These are phyloP conservation scores for Formica aserva DNA, from an alignment of 2,888 invertebrate genomes.

Conservation along the genomic window DNA sequence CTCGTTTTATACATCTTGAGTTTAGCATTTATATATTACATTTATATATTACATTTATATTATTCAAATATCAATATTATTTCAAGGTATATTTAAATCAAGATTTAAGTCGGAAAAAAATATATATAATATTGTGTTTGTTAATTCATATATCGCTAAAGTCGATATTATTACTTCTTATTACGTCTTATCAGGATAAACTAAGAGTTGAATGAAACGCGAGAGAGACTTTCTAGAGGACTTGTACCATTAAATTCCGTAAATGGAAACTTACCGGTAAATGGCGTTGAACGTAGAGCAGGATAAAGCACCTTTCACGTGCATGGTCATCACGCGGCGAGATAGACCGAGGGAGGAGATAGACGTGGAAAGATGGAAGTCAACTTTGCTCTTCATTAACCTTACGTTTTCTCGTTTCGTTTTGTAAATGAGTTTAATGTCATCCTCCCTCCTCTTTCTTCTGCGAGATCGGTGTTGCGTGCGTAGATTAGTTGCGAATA, in stretches of 20 bases:
- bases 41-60: slow-evolving; percentile 1
- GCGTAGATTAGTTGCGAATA: slow-evolving; percentile 25
- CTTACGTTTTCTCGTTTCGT: slow-evolving; percentile 26
- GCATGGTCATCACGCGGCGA: slow-evolving; percentile 58
- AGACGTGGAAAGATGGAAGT: slow-evolving; percentile 53
- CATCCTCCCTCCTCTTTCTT: neutral
- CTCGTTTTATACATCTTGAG: neutral
- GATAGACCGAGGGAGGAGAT: slow-evolving; percentile 28
- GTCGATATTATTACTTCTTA: slow-evolving; percentile 13
- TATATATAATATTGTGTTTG: neutral
- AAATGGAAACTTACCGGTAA: slow-evolving; percentile 79
- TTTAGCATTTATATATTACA: neutral
- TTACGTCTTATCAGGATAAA: neutral
- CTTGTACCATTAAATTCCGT: slow-evolving; percentile 74
- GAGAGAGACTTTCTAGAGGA: slow-evolving; percentile 72
- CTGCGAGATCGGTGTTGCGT: neutral
- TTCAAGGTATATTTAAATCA: neutral
- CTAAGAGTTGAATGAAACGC: slow-evolving; percentile 33
- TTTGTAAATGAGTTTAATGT: slow-evolving; percentile 39
- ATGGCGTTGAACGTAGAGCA: slow-evolving; percentile 72
- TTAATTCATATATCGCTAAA: slow-evolving; percentile 2
- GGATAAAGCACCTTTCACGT: slow-evolving; percentile 77
- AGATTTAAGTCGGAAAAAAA: neutral
- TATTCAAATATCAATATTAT: neutral
- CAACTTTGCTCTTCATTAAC: slow-evolving; percentile 57